These are phyloP conservation scores for Cottoperca gobio DNA, from an alignment of 2,797 vertebrate species.

Conservation along the genomic window DNA sequence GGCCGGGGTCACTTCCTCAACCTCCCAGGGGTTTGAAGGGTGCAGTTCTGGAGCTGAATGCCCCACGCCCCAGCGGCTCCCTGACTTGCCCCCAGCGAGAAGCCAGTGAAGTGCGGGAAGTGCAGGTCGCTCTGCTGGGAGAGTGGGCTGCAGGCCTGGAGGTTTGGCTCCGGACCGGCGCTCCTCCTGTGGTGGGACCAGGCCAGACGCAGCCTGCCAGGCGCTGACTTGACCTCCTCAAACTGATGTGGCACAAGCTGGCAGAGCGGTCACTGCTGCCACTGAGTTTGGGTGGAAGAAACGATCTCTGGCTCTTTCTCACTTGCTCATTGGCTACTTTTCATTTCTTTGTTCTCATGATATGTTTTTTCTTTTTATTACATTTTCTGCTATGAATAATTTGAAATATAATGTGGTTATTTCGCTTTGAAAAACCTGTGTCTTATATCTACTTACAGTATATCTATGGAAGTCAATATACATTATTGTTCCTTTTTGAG, in stretches of 20 bases:
- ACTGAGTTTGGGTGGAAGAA: constrained; percentile 57
- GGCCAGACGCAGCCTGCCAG: constrained; percentile 78
- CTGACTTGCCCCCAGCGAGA: constrained; percentile 75
- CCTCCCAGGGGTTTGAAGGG: constrained; percentile 69
- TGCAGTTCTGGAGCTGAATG: constrained; percentile 62
- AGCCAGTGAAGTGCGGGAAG: constrained; percentile 63
- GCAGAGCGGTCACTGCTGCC: constrained; percentile 73
- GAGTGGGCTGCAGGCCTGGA: constrained; percentile 60
- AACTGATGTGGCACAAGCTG: constrained; percentile 79
- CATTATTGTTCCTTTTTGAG: background rate
- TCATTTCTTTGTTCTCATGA: constrained; percentile 38
- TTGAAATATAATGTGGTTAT: background rate
- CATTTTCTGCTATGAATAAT: constrained; percentile 4
- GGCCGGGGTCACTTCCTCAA: constrained; percentile 66
- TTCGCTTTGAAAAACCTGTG: background rate
- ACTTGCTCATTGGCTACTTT: constrained; percentile 36
- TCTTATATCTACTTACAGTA: background rate
- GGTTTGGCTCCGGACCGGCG: constrained; percentile 63
- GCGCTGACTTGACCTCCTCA: constrained; percentile 81
- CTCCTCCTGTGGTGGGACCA: constrained; percentile 69
- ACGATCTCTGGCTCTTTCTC: constrained; percentile 47
- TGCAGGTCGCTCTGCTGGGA: constrained; percentile 62
- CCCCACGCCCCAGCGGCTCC: constrained; percentile 77
- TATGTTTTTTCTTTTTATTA: constrained; percentile 19
- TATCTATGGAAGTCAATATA: too few species aligned